A percentile compares a stretch with the other conserved stretches of the same genome.
Evolutionary conservation across 2,888 invertebrate genomes (phyloP).

Genomic region (Tineola bisselliella): DNA sequence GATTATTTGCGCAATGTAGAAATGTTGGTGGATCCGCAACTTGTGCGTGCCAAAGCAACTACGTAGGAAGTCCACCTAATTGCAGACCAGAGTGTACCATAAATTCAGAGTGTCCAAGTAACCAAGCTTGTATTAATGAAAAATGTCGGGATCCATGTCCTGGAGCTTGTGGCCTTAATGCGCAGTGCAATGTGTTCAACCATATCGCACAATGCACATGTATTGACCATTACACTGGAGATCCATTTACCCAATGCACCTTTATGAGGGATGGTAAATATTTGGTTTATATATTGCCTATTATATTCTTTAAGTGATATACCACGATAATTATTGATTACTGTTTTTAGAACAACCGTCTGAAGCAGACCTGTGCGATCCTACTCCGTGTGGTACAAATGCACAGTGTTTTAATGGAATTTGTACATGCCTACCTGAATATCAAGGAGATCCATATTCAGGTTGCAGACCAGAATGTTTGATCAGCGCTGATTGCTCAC

Average conservation of each 20-base stretch:
- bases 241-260: constrained; percentile 65
- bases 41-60: constrained; percentile 69
- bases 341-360: constrained; percentile 18
- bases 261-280: constrained; percentile 41
- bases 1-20: constrained; percentile 71
- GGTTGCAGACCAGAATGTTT: constrained; percentile 87
- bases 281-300: constrained; percentile 13
- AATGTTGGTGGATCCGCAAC: constrained; percentile 65
- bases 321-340: background rate
- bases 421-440: constrained; percentile 78
- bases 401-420: constrained; percentile 74
- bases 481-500: constrained; percentile 75
- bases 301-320: constrained; percentile 12
- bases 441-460: constrained; percentile 79
- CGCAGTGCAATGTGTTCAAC: constrained; percentile 68
- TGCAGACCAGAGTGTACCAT: constrained; percentile 76
- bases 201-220: constrained; percentile 74
- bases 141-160: constrained; percentile 75
- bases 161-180: constrained; percentile 71
- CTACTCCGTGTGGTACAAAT: constrained; percentile 77
- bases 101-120: constrained; percentile 75
- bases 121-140: constrained; percentile 72
- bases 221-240: constrained; percentile 64
- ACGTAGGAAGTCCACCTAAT: constrained; percentile 72
- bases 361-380: constrained; percentile 69